A percentile compares a stretch with the other conserved stretches of the same genome.
These are phyloP conservation scores for Indicator indicator DNA, from an alignment of 2,113 vertebrate species.

Conservation along the genomic window DNA sequence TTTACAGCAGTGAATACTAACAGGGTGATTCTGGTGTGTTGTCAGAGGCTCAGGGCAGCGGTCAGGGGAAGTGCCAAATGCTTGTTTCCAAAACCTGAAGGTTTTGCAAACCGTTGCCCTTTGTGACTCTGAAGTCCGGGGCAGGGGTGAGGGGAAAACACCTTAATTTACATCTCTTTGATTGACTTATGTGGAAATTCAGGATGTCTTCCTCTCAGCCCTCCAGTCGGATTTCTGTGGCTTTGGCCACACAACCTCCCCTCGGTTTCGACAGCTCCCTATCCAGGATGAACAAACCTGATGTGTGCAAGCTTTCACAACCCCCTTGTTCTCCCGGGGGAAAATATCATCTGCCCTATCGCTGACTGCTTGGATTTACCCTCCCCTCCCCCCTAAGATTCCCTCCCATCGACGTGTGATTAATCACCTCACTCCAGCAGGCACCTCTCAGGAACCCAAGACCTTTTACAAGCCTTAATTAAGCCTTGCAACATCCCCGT, in stretches of 20 bases:
- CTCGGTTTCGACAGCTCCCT: constrained; percentile 46
- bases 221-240: constrained; percentile 30
- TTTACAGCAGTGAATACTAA: background rate
- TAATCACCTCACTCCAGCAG: constrained; percentile 52
- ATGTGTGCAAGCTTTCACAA: background rate
- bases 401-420: constrained; percentile 52
- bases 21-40: background rate
- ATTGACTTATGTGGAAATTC: constrained; percentile 37
- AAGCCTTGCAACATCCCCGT: constrained; percentile 61
- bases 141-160: background rate
- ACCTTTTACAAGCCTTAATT: constrained; percentile 61
- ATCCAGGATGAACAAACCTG: constrained; percentile 63
- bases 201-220: constrained; percentile 52
- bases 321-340: constrained; percentile 17
- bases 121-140: background rate
- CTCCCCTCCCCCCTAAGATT: background rate
- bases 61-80: background rate
- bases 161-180: constrained; percentile 40
- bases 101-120: background rate
- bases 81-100: background rate
- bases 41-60: background rate
- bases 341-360: constrained; percentile 47
- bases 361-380: constrained; percentile 40
- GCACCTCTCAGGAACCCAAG: constrained; percentile 56
- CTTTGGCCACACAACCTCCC: constrained; percentile 51